Evolutionary conservation across 1,140 invertebrate genomes (phyloP).

Genomic region (Cataglyphis hispanica): DNA sequence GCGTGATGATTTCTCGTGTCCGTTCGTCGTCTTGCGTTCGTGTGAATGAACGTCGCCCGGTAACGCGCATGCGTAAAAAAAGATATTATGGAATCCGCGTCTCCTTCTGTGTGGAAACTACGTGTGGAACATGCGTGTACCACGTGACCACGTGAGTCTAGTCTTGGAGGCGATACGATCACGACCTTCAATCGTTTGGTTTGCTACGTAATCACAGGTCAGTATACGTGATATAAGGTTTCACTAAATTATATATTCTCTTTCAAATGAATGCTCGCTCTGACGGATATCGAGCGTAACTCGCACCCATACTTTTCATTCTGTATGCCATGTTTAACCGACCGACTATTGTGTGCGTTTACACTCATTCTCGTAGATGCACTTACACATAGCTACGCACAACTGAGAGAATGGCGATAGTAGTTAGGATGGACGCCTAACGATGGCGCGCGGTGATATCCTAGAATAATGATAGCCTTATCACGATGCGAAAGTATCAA

Average conservation of each 20-base stretch:
- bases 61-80: conserved; percentile 66
- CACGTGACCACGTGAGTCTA: conserved; percentile 57
- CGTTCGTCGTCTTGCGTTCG: conserved; percentile 30
- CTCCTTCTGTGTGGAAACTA: background rate
- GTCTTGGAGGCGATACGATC: conserved; percentile 1
- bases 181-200: conserved; percentile 4
- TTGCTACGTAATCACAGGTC: conserved; percentile 54
- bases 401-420: conserved; percentile 50
- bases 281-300: background rate
- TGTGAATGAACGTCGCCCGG: conserved; percentile 40
- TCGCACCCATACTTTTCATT: background rate
- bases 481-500: background rate
- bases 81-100: conserved; percentile 39
- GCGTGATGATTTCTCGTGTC: conserved; percentile 8
- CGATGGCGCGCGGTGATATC: conserved; percentile 73
- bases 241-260: background rate
- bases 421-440: conserved; percentile 70
- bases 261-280: background rate
- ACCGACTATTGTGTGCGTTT: conserved; percentile 6
- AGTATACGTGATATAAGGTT: conserved; percentile 29
- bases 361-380: conserved; percentile 38
- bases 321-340: background rate
- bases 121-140: conserved; percentile 41
- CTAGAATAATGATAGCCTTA: conserved; percentile 39
- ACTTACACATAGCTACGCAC: conserved; percentile 37